phyloP scores from a whole-genome alignment of 2,113 vertebrate species.

The Fregetta grallaria region DNA sequence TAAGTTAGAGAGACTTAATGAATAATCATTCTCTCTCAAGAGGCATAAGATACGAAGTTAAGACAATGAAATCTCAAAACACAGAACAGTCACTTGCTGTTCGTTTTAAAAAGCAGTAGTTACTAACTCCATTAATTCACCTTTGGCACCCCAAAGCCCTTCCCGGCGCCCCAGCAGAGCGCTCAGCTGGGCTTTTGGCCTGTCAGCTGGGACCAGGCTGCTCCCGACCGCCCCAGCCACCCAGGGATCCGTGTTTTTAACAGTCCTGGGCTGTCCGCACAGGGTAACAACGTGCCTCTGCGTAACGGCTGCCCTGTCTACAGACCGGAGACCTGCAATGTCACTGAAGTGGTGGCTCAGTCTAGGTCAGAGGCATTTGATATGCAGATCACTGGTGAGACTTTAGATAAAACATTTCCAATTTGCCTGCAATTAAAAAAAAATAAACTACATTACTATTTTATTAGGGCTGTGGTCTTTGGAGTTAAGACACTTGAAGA shows the following conservation, averaged over 20 bases:
- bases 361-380: not conserved
- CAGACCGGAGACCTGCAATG: not conserved
- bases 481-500: not conserved
- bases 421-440: not conserved
- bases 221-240: rapidly evolving
- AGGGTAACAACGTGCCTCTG: not conserved
- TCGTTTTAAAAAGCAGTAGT: not conserved
- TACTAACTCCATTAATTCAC: not conserved
- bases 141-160: not conserved
- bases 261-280: rapidly evolving
- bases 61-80: not conserved
- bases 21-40: not conserved
- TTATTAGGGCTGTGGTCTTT: not conserved
- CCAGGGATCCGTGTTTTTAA: not conserved
- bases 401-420: not conserved
- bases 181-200: not conserved
- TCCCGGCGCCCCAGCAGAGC: not conserved
- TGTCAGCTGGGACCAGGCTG: not conserved
- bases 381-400: not conserved
- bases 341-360: not conserved
- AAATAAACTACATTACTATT: not conserved
- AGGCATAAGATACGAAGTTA: not conserved
- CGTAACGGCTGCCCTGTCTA: not conserved
- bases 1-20: not conserved
- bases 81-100: not conserved